Conservation (phyloP, 2,797 vertebrate species). For the Hirundo rustica region DNA sequence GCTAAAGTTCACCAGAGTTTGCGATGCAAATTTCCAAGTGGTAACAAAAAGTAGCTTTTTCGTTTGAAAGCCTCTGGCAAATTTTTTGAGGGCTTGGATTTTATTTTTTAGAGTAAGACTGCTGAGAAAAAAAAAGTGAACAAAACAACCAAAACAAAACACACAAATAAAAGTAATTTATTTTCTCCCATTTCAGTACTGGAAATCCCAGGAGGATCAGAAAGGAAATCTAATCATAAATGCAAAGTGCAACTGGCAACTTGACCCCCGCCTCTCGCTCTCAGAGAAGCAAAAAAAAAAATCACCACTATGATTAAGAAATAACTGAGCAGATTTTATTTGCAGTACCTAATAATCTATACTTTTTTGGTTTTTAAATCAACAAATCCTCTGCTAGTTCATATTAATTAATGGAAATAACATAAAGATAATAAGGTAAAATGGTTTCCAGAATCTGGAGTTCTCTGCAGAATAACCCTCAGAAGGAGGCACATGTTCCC, state of each 20-base stretch:
- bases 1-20: constrained; percentile 13
- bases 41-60: neutral
- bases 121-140: neutral
- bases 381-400: neutral
- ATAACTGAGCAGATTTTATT: neutral
- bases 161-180: neutral
- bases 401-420: neutral
- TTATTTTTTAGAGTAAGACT: neutral
- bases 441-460: neutral
- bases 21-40: neutral
- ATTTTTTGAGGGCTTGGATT: neutral
- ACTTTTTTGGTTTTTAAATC: neutral
- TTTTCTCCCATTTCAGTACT: neutral
- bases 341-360: neutral
- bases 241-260: neutral
- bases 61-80: neutral
- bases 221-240: constrained; percentile 17
- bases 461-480: neutral
- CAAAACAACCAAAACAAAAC: rapidly evolving
- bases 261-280: neutral
- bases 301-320: neutral
- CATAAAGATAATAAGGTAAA: neutral
- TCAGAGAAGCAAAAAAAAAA: neutral
- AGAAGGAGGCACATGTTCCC: neutral
- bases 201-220: neutral